These are phyloP conservation scores for Ibycter americanus DNA, from an alignment of 2,797 vertebrate genomes.

Conservation along the genomic window DNA sequence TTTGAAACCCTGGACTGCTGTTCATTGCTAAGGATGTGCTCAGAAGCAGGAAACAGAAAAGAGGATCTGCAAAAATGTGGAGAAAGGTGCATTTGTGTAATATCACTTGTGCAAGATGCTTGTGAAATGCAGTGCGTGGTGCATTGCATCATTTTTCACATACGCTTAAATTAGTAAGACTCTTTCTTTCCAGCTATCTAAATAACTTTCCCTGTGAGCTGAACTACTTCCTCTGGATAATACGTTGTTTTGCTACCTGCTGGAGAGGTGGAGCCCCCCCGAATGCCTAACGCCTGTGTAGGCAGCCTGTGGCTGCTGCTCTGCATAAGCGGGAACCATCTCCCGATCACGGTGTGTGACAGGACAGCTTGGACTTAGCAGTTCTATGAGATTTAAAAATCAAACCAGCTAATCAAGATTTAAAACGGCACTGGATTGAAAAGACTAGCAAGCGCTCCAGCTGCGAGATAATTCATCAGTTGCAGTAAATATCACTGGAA, in stretches of 20 bases:
- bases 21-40: not conserved
- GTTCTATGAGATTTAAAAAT: not conserved
- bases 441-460: not conserved
- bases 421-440: not conserved
- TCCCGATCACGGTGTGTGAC: not conserved
- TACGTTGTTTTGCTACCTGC: not conserved
- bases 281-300: not conserved
- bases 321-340: not conserved
- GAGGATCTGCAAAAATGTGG: not conserved
- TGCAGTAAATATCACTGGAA: conserved; percentile 8
- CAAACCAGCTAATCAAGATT: not conserved
- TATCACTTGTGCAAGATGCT: conserved; percentile 2
- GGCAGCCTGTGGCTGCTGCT: not conserved
- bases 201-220: not conserved
- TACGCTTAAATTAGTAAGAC: not conserved
- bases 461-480: conserved; percentile 20
- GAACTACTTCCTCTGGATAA: not conserved
- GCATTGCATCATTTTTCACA: not conserved
- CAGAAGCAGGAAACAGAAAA: conserved; percentile 23
- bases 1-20: not conserved
- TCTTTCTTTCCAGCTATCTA: not conserved
- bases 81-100: conserved; percentile 34
- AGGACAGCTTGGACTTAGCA: not conserved
- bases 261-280: not conserved
- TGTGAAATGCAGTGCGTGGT: not conserved